phyloP scores from a whole-genome alignment of 2,888 invertebrate genomes.

The Anthophora plumipes region DNA sequence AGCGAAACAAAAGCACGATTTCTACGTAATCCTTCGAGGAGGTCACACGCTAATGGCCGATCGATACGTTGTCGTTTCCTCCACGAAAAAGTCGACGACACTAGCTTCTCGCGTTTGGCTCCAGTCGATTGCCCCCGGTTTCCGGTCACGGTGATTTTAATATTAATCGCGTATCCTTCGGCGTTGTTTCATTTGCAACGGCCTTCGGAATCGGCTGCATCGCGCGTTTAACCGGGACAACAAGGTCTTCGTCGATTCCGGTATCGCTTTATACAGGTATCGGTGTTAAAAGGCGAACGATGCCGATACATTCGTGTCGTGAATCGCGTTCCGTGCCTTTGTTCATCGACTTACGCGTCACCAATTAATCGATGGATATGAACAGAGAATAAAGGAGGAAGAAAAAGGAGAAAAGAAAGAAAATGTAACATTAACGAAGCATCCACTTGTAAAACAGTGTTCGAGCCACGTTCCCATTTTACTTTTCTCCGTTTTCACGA shows the following conservation, averaged over 20 bases:
- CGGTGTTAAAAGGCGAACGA: constrained; percentile 10
- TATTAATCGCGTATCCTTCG: constrained; percentile 52
- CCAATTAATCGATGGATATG: background rate
- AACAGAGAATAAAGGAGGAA: no score
- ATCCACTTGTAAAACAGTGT: no score
- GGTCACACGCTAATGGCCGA: background rate
- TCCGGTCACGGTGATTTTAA: constrained; percentile 26
- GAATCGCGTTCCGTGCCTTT: constrained; percentile 30
- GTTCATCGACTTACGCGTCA: background rate
- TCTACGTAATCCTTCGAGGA: background rate
- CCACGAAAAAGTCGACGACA: background rate
- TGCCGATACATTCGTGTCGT: background rate
- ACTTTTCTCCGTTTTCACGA: background rate
- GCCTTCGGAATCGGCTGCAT: constrained; percentile 33
- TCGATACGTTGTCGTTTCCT: background rate
- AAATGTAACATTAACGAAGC: background rate
- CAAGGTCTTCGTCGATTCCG: constrained; percentile 56
- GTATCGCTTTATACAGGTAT: constrained; percentile 53
- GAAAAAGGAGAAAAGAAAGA: no score
- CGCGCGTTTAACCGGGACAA: constrained; percentile 13
- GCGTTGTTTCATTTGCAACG: constrained; percentile 30
- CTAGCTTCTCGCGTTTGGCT: background rate
- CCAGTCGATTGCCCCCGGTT: background rate
- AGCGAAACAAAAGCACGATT: background rate
- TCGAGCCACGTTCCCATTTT: background rate